Base-by-base conservation (phyloP, 1,140 invertebrate species). In the Anadara kagoshimensis region DNA sequence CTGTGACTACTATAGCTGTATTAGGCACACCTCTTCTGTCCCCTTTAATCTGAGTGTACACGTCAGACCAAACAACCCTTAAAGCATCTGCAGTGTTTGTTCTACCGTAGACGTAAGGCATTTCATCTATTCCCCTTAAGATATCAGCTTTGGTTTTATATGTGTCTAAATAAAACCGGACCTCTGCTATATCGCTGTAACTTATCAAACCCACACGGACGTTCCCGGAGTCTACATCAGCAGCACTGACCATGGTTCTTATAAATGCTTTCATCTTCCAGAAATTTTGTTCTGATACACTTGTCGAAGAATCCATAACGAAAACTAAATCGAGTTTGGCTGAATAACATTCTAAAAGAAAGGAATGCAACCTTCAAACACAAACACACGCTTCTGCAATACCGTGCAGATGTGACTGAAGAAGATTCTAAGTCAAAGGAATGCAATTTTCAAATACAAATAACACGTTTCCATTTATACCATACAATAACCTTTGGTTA, bases 221-320 rank as follows among this genome's bases (percentile, higher is more conserved):
- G 22, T 53, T 59, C 7, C 70, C 75, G 36, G 58, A 64, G n/a
- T 69, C 75, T 58, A 79, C 67, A 20, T 70, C 69, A 26, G 69
- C 43, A n/a, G 51, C 54, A 10, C 29, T 44, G n/a, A 76, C 47
- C 20, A 78, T 57, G 20, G 65, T 54, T 29, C 68, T 73, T 3
- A 79, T 47, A 49, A 82, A 82, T 29, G 79, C 64, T 16, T 73
- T 57, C 71, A 78, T 75, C 24, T 77, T 73, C 11, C 51, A 18
- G 62, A 82, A 82, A 67, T 82, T 79, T 5, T 67, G 58, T 58
- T 75, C 61, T 44, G 66, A 73, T n/a, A 82, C 75, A 65, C 78
- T 82, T 36, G 78, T 77, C 4, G 80, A 82, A 8, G 80, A 63
- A 47, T 82, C 80, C 36, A 82, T 45, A 43, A 82, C 61, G 45